Conservation (phyloP, 1,140 invertebrate genomes). For the Solenopsis fugax region DNA sequence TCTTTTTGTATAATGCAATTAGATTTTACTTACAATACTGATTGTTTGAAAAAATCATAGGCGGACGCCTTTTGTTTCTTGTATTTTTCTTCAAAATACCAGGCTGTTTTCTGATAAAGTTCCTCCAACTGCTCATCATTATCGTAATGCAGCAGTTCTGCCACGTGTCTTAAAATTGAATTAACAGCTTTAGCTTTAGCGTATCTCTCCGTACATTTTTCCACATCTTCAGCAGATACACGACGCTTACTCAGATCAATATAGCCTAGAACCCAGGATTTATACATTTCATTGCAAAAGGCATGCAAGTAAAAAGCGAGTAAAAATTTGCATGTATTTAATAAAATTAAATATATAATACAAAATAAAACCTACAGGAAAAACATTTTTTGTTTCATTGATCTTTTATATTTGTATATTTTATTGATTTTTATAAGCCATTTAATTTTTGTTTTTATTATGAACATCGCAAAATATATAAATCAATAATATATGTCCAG, state of each 20-base stretch:
- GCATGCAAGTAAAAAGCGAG: neutral
- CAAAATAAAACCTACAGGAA: too few relatives aligned
- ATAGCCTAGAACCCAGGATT: slow-evolving; percentile 90
- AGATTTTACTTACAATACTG: slow-evolving; percentile 93
- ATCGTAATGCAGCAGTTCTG: slow-evolving; percentile 97
- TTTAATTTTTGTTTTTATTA: too few relatives aligned
- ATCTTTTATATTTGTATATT: too few relatives aligned
- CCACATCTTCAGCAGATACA: slow-evolving; percentile 98
- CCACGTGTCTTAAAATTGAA: slow-evolving; percentile 98
- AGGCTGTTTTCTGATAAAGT: slow-evolving; percentile 98
- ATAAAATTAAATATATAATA: too few relatives aligned
- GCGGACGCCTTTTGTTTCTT: slow-evolving; percentile 96
- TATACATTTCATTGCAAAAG: slow-evolving; percentile 3
- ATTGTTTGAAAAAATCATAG: slow-evolving; percentile 99
- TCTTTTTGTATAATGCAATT: neutral
- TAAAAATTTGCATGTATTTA: too few relatives aligned
- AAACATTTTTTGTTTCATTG: too few relatives aligned
- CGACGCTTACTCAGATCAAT: slow-evolving; percentile 99
- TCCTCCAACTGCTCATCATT: slow-evolving; percentile 97
- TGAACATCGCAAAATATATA: neutral
- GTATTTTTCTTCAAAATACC: slow-evolving; percentile 99
- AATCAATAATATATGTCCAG: neutral
- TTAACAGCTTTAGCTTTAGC: slow-evolving; percentile 99
- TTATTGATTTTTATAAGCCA: too few relatives aligned
- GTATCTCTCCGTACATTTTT: slow-evolving; percentile 99